These are phyloP conservation scores for Macrobrachium nipponense DNA, from an alignment of 1,140 invertebrate genomes.

Conservation along the genomic window DNA sequence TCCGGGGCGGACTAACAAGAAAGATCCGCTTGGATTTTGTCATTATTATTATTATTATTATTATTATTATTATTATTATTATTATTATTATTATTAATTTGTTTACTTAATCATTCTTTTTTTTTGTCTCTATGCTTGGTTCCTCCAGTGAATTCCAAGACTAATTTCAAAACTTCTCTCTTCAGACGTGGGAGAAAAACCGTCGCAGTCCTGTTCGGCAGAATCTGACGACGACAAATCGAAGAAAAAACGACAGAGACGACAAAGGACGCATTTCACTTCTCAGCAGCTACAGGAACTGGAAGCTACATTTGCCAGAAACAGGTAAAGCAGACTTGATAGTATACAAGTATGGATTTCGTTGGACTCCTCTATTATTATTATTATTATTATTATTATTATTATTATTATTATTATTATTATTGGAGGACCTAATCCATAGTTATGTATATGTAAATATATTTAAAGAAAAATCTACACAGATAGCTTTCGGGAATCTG, in stretches of 20 bases:
- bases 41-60: no score
- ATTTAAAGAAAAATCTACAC: no score
- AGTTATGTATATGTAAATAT: no score
- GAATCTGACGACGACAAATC: slow-evolving; percentile 78
- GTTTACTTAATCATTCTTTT: background rate
- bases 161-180: background rate
- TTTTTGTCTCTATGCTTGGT: no score
- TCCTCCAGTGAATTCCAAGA: background rate
- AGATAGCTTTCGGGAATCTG: no score
- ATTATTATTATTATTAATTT: background rate
- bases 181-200: slow-evolving; percentile 58
- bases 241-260: slow-evolving; percentile 87
- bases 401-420: no score
- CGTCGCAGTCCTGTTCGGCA: slow-evolving; percentile 50
- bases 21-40: no score
- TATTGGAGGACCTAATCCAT: no score
- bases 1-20: no score
- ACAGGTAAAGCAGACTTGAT: slow-evolving; percentile 73
- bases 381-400: no score
- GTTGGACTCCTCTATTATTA: no score
- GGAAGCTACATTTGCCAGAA: slow-evolving; percentile 91
- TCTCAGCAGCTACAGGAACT: slow-evolving; percentile 85
- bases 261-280: slow-evolving; percentile 96
- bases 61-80: background rate
- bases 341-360: no score